Conservation (phyloP, 2,888 invertebrate species). For the Caenorhabditis plicata region DNA sequence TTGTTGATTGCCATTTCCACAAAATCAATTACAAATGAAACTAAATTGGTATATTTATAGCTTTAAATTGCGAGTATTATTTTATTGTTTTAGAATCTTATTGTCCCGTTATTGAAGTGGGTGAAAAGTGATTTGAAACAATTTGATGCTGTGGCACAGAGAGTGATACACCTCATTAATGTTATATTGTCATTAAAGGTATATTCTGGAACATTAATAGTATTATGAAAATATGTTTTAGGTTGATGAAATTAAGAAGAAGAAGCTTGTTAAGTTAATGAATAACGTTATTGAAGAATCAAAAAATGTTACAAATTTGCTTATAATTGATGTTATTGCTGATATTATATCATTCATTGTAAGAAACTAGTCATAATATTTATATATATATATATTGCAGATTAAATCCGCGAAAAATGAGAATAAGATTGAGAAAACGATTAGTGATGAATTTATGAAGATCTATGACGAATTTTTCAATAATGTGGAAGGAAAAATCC, state of each 20-base stretch:
- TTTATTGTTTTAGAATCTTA: constrained; percentile 21
- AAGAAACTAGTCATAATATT: neutral
- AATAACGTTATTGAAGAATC: constrained; percentile 20
- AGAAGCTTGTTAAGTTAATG: constrained; percentile 11
- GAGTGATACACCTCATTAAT: constrained; percentile 20
- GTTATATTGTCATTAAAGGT: constrained; percentile 25
- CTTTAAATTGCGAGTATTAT: neutral
- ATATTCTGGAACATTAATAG: neutral
- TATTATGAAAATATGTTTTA: constrained; percentile 1
- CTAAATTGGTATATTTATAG: constrained; percentile 33
- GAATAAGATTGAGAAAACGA: neutral
- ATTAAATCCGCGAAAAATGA: neutral
- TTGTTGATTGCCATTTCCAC: constrained; percentile 45
- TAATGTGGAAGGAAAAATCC: constrained; percentile 28
- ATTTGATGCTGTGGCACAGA: constrained; percentile 17
- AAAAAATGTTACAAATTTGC: constrained; percentile 11
- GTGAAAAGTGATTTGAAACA: constrained; percentile 33
- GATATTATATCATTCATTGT: constrained; percentile 23
- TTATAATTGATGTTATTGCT: constrained; percentile 16
- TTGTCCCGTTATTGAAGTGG: constrained; percentile 41
- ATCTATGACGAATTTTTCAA: constrained; percentile 20
- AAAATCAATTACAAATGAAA: constrained; percentile 24
- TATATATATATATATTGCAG: neutral
- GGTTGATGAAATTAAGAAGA: constrained; percentile 10
- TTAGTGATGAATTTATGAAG: constrained; percentile 21